Conservation (phyloP, 2,888 invertebrate species). For the Rotaria socialis region DNA sequence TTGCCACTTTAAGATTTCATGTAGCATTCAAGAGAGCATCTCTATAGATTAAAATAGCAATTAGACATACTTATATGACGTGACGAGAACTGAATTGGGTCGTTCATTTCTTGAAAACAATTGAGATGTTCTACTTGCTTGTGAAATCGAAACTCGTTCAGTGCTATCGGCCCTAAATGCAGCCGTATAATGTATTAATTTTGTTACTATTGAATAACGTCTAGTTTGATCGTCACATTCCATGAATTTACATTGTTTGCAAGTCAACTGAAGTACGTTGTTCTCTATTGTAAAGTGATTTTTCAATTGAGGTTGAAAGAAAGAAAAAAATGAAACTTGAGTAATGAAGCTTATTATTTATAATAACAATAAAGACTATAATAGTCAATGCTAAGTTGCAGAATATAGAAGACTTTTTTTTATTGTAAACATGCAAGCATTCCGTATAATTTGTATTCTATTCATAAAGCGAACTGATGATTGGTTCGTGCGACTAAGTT, state of each 20-base stretch:
- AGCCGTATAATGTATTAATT: background rate
- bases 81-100: background rate
- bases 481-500: too few relatives aligned
- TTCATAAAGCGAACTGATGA: too few relatives aligned
- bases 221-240: background rate
- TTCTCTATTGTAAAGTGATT: background rate
- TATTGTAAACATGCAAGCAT: background rate
- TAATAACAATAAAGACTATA: background rate
- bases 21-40: too few relatives aligned
- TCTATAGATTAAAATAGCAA: background rate
- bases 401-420: background rate
- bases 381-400: background rate
- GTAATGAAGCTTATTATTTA: background rate
- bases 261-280: background rate
- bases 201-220: background rate
- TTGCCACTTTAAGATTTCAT: too few relatives aligned
- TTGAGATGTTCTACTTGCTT: background rate
- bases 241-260: background rate
- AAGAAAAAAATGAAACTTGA: background rate
- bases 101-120: background rate
- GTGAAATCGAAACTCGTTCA: background rate
- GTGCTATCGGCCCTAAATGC: background rate
- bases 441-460: background rate
- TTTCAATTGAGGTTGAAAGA: background rate
- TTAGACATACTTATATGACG: background rate